Conservation (phyloP, 2,113 vertebrate species). For the Microtus ochrogaster region DNA sequence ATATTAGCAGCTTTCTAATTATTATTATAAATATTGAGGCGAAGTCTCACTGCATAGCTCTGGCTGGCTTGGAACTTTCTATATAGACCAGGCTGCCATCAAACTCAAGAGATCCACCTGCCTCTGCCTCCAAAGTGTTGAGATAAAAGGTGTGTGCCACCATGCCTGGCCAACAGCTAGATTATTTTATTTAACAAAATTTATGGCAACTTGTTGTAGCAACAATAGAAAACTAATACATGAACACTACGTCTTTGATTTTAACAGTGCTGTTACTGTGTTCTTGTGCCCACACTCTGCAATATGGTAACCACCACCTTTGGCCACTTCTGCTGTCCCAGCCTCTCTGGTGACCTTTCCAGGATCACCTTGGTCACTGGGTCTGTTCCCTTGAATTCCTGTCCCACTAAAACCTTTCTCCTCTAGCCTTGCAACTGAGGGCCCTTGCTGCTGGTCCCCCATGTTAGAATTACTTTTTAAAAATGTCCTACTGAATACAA, state of each 20-base stretch:
- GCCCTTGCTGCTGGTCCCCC: neutral
- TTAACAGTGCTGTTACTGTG: neutral
- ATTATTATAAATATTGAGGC: neutral
- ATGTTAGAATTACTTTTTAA: neutral
- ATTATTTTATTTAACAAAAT: neutral
- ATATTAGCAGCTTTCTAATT: neutral
- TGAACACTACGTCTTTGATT: neutral
- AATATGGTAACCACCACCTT: neutral
- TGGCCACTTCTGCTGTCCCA: neutral
- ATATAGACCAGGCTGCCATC: neutral
- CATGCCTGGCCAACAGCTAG: neutral
- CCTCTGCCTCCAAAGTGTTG: neutral
- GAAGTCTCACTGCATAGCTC: neutral
- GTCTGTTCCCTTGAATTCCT: neutral
- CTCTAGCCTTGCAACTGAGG: neutral
- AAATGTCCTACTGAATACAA: neutral
- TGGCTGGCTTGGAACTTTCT: neutral
- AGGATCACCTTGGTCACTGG: neutral
- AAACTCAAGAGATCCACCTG: neutral
- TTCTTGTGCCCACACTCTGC: neutral
- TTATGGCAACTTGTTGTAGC: neutral
- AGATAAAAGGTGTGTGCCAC: neutral
- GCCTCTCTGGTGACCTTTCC: slow-evolving; percentile 21
- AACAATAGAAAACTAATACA: neutral
- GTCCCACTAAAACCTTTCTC: neutral